Base-by-base conservation (phyloP, 2,888 invertebrate species). In the Crepidodera aurea region DNA sequence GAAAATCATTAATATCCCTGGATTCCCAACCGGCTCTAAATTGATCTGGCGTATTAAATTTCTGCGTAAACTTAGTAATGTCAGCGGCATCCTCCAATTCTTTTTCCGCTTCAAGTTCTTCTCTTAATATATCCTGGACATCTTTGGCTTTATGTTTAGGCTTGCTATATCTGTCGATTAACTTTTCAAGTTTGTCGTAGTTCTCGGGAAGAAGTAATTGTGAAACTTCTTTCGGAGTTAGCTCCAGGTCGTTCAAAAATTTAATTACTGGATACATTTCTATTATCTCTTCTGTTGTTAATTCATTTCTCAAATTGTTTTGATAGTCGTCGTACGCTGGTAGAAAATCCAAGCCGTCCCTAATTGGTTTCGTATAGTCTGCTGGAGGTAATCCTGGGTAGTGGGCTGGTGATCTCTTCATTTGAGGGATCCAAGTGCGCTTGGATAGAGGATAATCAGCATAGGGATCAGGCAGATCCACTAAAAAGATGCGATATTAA, bases 41-140 rank as follows among this genome's bases (percentile, higher is more conserved):
- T 12, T 77, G 72, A 55, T 83, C 0, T 83, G 83, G 48, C 3
- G 83, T 83, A 70, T 84, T 84, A 74, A 84, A 84, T 44, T 66
- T 77, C 72, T 77, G 70, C 8, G 77, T 78, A 72, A 84, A 84
- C 16, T 75, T 70, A 18, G 16, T 42, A 10, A 18, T 63, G 75
- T 73, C 25, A 71, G 62, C n/a, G n/a, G n/a, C 66, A 27, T 67
- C 40, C 25, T 63, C 58, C 18, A 63, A 58, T 15, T 71, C 65
- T 13, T 60, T 56, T 42, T 71, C 68, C 13, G 56, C 64, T 48
- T 71, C 68, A 22, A 60, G 15, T 25, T 64, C 40, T 32, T 60
- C 34, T 13, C 37, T 61, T 8, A 53, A 44, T 16, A 46, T 19
- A 8, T 65, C 51, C 15, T 60, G 60, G 10, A 48, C 18, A 29